Percentiles rank a stretch among this genome's conserved stretches.
These are phyloP conservation scores for Pilophorus perplexus DNA, from an alignment of 2,888 invertebrate species.

Conservation along the genomic window DNA sequence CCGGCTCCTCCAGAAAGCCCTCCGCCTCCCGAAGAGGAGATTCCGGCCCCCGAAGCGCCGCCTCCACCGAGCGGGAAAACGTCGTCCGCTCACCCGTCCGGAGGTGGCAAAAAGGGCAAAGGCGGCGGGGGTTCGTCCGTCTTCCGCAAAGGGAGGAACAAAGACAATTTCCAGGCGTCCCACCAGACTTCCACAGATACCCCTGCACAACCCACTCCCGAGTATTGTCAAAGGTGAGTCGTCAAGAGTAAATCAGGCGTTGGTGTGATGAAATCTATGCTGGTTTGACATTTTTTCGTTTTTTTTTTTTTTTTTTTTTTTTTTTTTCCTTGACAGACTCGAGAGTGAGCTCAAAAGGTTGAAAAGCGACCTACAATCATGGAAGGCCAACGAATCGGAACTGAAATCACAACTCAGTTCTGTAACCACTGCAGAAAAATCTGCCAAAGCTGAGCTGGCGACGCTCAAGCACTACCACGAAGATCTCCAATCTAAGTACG, in stretches of 20 bases:
- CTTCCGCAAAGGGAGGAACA: conserved; percentile 28
- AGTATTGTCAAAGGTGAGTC: conserved; percentile 56
- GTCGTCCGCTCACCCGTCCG: conserved; percentile 1
- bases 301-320: too few relatives aligned
- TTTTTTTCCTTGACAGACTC: too few relatives aligned
- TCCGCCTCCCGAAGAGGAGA: conserved; percentile 22
- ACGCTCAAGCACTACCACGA: conserved; percentile 84
- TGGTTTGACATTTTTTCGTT: too few relatives aligned
- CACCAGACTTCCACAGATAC: conserved; percentile 36
- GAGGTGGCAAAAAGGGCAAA: conserved; percentile 33
- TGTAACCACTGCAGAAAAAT: conserved; percentile 66
- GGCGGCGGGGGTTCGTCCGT: conserved; percentile 22
- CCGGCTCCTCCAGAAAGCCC: conserved; percentile 1
- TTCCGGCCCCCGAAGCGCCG: conserved; percentile 13
- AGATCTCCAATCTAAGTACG: conserved; percentile 77
- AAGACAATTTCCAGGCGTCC: conserved; percentile 10
- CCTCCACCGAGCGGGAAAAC: conserved; percentile 3
- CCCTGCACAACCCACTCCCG: conserved; percentile 53
- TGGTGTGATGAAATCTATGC: too few relatives aligned
- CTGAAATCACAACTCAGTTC: conserved; percentile 66
- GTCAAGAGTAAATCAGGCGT: too few relatives aligned
- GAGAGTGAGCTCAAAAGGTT: conserved; percentile 70
- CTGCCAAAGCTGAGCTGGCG: conserved; percentile 66
- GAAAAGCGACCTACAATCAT: conserved; percentile 70
- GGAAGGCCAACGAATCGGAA: conserved; percentile 69